Conservation (phyloP, 92 coral and sea anemone species). For the Virgularia gustaviana region DNA sequence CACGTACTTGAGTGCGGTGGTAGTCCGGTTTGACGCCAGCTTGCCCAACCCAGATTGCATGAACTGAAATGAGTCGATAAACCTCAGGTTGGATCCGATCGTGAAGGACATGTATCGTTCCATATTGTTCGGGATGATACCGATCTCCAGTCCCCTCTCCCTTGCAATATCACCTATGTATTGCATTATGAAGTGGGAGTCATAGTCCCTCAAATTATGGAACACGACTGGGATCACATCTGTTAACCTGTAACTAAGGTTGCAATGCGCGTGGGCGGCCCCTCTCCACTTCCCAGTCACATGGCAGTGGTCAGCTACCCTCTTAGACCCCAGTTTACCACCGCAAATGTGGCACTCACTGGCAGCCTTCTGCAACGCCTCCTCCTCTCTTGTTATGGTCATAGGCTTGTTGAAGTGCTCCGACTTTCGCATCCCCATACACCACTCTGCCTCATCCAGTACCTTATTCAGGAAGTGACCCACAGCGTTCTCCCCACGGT, state of each 20-base stretch:
- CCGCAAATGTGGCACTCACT: conserved; percentile 7
- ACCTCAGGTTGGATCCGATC: neutral
- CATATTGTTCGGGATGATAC: neutral
- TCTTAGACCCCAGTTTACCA: neutral
- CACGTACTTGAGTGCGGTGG: neutral
- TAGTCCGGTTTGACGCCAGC: neutral
- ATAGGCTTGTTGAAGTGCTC: neutral
- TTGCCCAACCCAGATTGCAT: neutral
- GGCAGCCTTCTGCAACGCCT: neutral
- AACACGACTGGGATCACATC: conserved; percentile 38
- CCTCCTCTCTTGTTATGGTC: neutral
- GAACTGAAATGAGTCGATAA: neutral
- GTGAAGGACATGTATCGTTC: neutral
- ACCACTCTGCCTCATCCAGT: neutral
- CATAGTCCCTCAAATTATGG: conserved; percentile 41
- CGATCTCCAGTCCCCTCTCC: neutral
- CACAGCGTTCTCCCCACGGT: neutral
- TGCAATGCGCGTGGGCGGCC: conserved; percentile 47
- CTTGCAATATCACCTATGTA: conserved; percentile 13
- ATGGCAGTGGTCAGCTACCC: neutral
- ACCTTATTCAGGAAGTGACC: neutral
- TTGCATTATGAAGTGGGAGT: conserved; percentile 38
- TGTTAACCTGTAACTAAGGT: conserved; percentile 26
- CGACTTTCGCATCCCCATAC: neutral
- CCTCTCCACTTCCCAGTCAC: conserved; percentile 16